These are phyloP conservation scores for Nomada ferruginata DNA, from an alignment of 2,888 invertebrate species.

Conservation along the genomic window DNA sequence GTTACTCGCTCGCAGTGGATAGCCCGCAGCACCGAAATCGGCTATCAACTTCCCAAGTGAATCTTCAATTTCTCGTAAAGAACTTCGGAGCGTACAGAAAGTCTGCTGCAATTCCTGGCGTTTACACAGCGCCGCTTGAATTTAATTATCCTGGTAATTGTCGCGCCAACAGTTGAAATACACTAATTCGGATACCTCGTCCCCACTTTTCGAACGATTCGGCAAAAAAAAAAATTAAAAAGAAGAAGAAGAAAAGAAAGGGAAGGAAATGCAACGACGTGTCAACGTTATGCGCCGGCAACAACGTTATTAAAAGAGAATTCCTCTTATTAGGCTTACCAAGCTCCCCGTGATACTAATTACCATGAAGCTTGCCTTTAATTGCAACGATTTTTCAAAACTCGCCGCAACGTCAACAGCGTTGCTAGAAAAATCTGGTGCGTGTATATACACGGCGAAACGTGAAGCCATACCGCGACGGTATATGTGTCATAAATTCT, in stretches of 20 bases:
- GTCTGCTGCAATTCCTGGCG: background rate
- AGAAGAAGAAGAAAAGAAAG: too few species aligned
- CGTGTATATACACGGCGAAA: background rate
- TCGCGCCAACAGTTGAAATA: background rate
- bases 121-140: background rate
- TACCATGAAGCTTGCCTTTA: slow-evolving; percentile 34
- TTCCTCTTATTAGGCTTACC: slow-evolving; percentile 2
- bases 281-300: background rate
- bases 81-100: background rate
- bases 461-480: slow-evolving; percentile 49
- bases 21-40: background rate
- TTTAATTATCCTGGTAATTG: slow-evolving; percentile 40
- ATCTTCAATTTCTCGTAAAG: slow-evolving; percentile 6
- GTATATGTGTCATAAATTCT: slow-evolving; percentile 69
- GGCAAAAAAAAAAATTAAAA: background rate
- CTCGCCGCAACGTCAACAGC: slow-evolving; percentile 46
- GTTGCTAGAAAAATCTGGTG: slow-evolving; percentile 31
- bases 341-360: slow-evolving; percentile 22
- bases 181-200: background rate
- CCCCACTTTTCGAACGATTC: background rate
- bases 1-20: background rate
- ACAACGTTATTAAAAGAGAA: slow-evolving; percentile 35
- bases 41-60: background rate
- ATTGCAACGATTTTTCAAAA: slow-evolving; percentile 62
- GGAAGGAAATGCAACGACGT: too few species aligned